Conservation (phyloP, 1,140 invertebrate genomes). For the Trichonephila clavipes region DNA sequence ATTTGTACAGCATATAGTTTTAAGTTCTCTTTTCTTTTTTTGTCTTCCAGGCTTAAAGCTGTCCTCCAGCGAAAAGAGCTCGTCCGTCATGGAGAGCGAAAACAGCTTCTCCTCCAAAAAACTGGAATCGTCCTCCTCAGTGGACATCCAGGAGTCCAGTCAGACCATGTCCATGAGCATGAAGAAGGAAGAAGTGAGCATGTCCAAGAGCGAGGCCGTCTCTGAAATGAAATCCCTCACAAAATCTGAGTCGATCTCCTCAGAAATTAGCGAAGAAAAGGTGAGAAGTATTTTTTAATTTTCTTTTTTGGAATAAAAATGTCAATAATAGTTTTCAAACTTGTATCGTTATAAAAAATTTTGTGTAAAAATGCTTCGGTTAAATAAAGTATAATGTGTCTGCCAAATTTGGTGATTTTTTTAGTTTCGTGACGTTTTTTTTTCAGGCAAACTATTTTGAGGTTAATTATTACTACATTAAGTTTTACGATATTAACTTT, state of each 20-base stretch:
- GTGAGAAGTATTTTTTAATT: constrained; percentile 21
- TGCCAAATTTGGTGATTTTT: too few relatives aligned
- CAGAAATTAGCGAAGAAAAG: constrained; percentile 72
- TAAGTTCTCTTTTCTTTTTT: not conserved
- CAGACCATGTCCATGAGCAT: constrained; percentile 43
- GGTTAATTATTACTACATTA: too few relatives aligned
- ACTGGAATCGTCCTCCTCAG: constrained; percentile 46
- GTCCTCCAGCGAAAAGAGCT: constrained; percentile 65
- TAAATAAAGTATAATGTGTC: too few relatives aligned
- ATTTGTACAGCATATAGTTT: not conserved
- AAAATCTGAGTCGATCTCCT: constrained; percentile 59
- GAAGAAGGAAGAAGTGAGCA: constrained; percentile 54
- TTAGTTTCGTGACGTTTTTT: too few relatives aligned
- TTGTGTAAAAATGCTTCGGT: too few relatives aligned
- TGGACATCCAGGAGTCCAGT: constrained; percentile 64
- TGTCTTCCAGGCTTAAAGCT: constrained; percentile 41
- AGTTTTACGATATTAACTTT: too few relatives aligned
- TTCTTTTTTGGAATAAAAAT: too few relatives aligned
- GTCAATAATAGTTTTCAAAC: too few relatives aligned
- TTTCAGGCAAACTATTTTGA: too few relatives aligned
- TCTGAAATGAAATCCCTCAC: constrained; percentile 46
- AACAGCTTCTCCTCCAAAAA: constrained; percentile 54
- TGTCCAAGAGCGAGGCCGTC: constrained; percentile 37
- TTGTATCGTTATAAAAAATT: too few relatives aligned
- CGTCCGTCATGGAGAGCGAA: constrained; percentile 67